Base-by-base conservation (phyloP, 2,888 invertebrate species). In the Cerceris ruficornis region DNA sequence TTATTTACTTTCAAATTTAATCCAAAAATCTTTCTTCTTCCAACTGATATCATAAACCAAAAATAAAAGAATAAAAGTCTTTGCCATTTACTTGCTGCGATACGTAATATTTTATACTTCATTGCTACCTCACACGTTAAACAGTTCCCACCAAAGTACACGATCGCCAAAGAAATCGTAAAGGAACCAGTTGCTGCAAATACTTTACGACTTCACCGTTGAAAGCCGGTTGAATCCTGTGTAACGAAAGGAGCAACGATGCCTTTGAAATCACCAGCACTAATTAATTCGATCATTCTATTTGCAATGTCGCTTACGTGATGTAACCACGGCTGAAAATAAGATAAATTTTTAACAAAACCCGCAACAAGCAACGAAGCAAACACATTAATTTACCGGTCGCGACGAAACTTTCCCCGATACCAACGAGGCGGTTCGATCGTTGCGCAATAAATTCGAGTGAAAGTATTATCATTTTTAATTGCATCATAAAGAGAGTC, bases 401-500 rank as follows among this genome's bases (percentile, higher is more conserved):
- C 50, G n/a, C 50, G 50, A 11, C 13, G n/a, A 2, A 7, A 50
- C 50, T 50, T n/a, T 50, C 50, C n/a, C 11, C 50, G n/a, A n/a
- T 50, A 50, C n/a, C 50, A n/a, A 7, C n/a, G 50, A 11, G n/a
- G n/a, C 50, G 50, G n/a, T 50, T 50, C 50, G 13, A n/a, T n/a
- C 50, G n/a, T 50, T 50, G 50, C 50, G 57, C 57, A 57, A 57
- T 57, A 57, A 57, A 57, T 57, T n/a, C 50, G 50, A 50, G 50
- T n/a, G 50, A 50, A 50, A 50, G 50, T 50, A 50, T 50, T 11
- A n/a, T 50, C n/a, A 50, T n/a, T n/a, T 50, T 50, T 50, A 50
- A 50, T 50, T 50, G 50, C 50, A 41, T 59, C 70, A 58, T 58
- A 57, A 41, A 42, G 42, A 59, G 42, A 28, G 50, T 71, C 17